Evolutionary conservation across 1,140 invertebrate species (phyloP).

Genomic region (Calliphora vicina): DNA sequence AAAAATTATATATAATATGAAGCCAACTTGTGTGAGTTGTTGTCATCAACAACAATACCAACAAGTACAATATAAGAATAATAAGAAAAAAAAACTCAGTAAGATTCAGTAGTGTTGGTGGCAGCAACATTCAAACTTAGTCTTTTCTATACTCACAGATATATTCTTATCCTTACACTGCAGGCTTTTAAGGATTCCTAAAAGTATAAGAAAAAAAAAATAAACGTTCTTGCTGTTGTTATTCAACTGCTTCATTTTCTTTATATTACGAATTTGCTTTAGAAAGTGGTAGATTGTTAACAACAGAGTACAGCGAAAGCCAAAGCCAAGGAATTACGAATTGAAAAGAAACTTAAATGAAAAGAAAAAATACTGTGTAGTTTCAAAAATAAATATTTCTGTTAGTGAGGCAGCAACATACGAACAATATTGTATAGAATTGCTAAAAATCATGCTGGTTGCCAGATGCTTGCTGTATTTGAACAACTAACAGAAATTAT

Average conservation of each 20-base stretch:
- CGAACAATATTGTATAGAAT: not conserved
- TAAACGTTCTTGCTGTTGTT: not conserved
- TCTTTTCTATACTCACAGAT: not conserved
- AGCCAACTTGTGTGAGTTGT: not conserved
- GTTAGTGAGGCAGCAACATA: not conserved
- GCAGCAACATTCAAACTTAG: not conserved
- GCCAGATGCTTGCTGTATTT: not conserved
- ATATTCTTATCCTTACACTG: not conserved
- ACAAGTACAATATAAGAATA: not conserved
- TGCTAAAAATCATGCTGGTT: not conserved
- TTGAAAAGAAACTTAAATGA: too few species aligned
- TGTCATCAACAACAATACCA: not conserved
- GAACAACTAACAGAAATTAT: not conserved
- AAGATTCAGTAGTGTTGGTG: not conserved
- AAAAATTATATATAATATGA: not conserved
- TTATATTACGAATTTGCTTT: too few species aligned
- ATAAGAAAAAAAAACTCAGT: not conserved
- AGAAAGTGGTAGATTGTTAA: too few species aligned
- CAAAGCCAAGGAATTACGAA: not conserved
- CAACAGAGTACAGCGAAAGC: not conserved
- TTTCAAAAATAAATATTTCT: constrained; percentile 5
- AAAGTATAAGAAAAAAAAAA: not conserved
- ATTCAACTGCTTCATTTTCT: too few species aligned
- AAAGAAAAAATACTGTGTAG: not conserved
- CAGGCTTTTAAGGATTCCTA: constrained; percentile 9